A percentile compares a stretch with the other conserved stretches of the same genome.
phyloP scores from a whole-genome alignment of 1,140 invertebrate genomes.

The Caenorhabditis brenneri region DNA sequence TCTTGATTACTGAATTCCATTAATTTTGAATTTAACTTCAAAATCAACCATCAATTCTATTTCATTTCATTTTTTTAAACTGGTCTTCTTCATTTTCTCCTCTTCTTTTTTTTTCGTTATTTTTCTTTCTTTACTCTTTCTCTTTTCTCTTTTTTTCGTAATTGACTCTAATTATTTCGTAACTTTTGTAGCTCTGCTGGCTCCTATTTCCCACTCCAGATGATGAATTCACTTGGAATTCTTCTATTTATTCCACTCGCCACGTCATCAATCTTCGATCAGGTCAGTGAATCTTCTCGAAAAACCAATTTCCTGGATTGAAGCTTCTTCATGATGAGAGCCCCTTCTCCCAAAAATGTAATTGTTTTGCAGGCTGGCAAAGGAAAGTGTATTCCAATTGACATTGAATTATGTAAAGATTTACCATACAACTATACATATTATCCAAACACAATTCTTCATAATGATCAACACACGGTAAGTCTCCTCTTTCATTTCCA shows the following conservation, averaged over 20 bases:
- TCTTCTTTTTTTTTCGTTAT: too few species aligned
- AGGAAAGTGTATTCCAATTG: slow-evolving; percentile 86
- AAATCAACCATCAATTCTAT: too few species aligned
- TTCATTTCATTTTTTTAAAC: neutral
- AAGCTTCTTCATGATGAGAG: neutral
- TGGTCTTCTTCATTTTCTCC: neutral
- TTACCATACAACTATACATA: slow-evolving; percentile 94
- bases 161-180: slow-evolving; percentile 37
- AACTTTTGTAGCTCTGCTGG: neutral
- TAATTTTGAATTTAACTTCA: too few species aligned
- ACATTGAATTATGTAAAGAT: slow-evolving; percentile 90
- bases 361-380: slow-evolving; percentile 53
- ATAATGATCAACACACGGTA: slow-evolving; percentile 61
- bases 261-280: slow-evolving; percentile 32
- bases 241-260: slow-evolving; percentile 31
- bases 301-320: slow-evolving; percentile 25
- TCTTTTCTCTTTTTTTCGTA: neutral
- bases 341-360: neutral
- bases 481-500: slow-evolving; percentile 30
- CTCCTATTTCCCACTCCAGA: neutral
- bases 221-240: slow-evolving; percentile 15
- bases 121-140: neutral
- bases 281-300: neutral
- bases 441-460: slow-evolving; percentile 80
- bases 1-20: too few species aligned